phyloP scores from a whole-genome alignment of 2,888 invertebrate species.

The Melanchra persicariae region DNA sequence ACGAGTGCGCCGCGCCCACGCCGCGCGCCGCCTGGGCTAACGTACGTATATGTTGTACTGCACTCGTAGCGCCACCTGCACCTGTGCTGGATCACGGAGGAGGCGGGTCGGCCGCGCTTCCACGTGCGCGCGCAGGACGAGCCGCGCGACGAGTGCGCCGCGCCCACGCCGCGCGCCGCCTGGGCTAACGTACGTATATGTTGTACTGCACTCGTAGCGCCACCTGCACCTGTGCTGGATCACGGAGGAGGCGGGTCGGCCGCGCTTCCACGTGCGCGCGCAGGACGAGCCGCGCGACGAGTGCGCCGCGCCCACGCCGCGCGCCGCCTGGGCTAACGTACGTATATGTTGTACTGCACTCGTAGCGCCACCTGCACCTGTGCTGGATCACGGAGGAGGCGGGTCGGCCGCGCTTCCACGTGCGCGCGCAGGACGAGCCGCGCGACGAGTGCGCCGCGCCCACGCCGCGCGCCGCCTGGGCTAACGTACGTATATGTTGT shows the following conservation, averaged over 20 bases:
- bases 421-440: slow-evolving; percentile 94
- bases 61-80: slow-evolving; percentile 93
- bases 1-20: no score
- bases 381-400: slow-evolving; percentile 98
- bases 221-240: no score
- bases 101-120: slow-evolving; percentile 97
- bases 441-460: slow-evolving; percentile 93
- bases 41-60: no score
- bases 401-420: slow-evolving; percentile 97
- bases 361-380: slow-evolving; percentile 94
- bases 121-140: slow-evolving; percentile 95
- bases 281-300: slow-evolving; percentile 94
- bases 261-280: slow-evolving; percentile 97
- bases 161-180: slow-evolving; percentile 94
- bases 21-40: no score
- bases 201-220: no score
- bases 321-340: slow-evolving; percentile 93
- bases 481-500: slow-evolving; percentile 89
- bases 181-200: slow-evolving; percentile 93
- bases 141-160: slow-evolving; percentile 92
- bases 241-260: slow-evolving; percentile 95
- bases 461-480: slow-evolving; percentile 96
- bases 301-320: slow-evolving; percentile 93
- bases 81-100: slow-evolving; percentile 98
- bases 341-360: no score